phyloP scores from a whole-genome alignment of 2,888 invertebrate species.

The Crioceris asparagi region DNA sequence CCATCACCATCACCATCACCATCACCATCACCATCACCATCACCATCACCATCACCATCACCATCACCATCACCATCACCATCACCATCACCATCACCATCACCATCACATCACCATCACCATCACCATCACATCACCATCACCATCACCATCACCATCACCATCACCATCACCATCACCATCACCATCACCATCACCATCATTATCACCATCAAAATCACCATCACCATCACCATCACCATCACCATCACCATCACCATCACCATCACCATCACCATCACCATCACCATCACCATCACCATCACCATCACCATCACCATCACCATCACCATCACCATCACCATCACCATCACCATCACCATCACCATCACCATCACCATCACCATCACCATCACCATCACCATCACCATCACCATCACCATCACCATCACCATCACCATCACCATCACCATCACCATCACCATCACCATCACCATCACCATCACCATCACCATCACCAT shows the following conservation, averaged over 20 bases:
- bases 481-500: constrained; percentile 2
- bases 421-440: constrained; percentile 1
- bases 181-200: constrained; percentile 2
- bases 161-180: constrained; percentile 2
- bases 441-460: constrained; percentile 1
- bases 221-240: constrained; percentile 1
- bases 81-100: constrained; percentile 2
- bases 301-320: constrained; percentile 1
- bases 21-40: constrained; percentile 1
- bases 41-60: constrained; percentile 1
- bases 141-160: too few relatives aligned
- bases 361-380: constrained; percentile 2
- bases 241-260: constrained; percentile 1
- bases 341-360: constrained; percentile 1
- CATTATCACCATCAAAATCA: too few relatives aligned
- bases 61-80: constrained; percentile 1
- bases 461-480: constrained; percentile 1
- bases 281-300: constrained; percentile 6
- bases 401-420: constrained; percentile 1
- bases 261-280: constrained; percentile 1
- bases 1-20: constrained; percentile 1
- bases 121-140: too few relatives aligned
- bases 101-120: too few relatives aligned
- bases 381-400: constrained; percentile 2
- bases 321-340: constrained; percentile 1